These are phyloP conservation scores for Chymomyza costata DNA, from an alignment of 1,140 invertebrate species.

Conservation along the genomic window DNA sequence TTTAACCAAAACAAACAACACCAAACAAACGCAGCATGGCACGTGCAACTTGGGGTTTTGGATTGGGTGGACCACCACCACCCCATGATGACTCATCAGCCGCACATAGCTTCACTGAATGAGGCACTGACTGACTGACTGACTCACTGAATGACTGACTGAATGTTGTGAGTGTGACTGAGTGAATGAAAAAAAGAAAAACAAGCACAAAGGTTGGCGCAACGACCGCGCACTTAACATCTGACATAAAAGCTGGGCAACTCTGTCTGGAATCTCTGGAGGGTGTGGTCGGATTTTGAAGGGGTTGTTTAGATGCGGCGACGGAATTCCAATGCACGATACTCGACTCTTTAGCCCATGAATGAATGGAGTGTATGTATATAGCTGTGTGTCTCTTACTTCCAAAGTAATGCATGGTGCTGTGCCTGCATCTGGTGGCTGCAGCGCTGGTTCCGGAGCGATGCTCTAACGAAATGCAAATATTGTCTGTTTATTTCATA, in stretches of 20 bases:
- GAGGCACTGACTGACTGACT: constrained; percentile 19
- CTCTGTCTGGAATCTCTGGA: constrained; percentile 22
- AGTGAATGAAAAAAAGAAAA: background rate
- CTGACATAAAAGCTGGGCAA: constrained; percentile 38
- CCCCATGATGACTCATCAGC: constrained; percentile 53
- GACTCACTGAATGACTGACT: constrained; percentile 33
- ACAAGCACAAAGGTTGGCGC: background rate
- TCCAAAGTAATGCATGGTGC: constrained; percentile 28
- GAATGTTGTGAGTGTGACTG: constrained; percentile 13
- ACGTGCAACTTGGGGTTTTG: constrained; percentile 29
- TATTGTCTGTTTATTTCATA: constrained; percentile 47
- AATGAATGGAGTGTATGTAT: no score
- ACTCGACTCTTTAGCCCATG: no score
- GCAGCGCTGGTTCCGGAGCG: constrained; percentile 4
- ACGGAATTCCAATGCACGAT: constrained; percentile 38
- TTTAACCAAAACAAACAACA: constrained; percentile 54
- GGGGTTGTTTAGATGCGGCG: constrained; percentile 23
- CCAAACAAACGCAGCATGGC: constrained; percentile 28
- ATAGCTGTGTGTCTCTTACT: no score
- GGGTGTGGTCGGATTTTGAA: constrained; percentile 14
- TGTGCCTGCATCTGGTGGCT: constrained; percentile 19
- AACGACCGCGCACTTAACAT: constrained; percentile 52
- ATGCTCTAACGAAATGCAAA: constrained; percentile 55
- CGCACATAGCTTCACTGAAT: constrained; percentile 46
- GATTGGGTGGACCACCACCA: background rate